A percentile compares a stretch with the other conserved stretches of the same genome.
phyloP scores from a whole-genome alignment of 2,888 invertebrate genomes.

The Drosophila borborema region DNA sequence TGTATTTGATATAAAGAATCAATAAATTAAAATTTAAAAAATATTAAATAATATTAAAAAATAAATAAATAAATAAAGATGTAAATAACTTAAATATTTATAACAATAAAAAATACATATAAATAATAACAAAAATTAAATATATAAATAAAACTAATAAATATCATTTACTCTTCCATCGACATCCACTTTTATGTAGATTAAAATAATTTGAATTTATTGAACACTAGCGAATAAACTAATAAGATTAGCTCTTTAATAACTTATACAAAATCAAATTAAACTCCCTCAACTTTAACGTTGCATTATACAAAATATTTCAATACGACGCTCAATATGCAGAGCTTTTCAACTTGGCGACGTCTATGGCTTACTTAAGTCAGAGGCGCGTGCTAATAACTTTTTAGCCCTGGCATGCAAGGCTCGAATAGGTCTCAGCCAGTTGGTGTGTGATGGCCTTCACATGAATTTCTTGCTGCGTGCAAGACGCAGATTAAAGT shows the following conservation, averaged over 20 bases:
- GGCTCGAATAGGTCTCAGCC: constrained; percentile 9
- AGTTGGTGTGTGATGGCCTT: constrained; percentile 60
- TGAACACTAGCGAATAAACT: background rate
- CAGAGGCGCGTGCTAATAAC: constrained; percentile 77
- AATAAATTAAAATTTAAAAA: background rate
- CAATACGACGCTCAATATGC: background rate
- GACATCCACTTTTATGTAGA: background rate
- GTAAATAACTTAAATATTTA: no score
- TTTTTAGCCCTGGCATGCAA: constrained; percentile 69
- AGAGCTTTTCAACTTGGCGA: constrained; percentile 5
- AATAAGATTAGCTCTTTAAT: background rate
- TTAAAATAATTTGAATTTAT: background rate
- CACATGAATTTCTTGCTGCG: constrained; percentile 59
- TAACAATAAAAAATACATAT: no score
- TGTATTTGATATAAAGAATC: no score
- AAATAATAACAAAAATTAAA: background rate
- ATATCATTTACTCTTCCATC: background rate
- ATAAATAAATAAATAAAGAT: background rate
- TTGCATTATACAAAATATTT: background rate
- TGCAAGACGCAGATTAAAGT: constrained; percentile 74
- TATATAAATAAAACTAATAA: background rate
- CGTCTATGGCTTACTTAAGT: constrained; percentile 72
- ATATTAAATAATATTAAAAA: background rate
- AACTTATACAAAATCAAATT: background rate
- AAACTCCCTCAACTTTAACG: background rate